Conservation (phyloP, 1,140 invertebrate species). For the Cydia splendana region DNA sequence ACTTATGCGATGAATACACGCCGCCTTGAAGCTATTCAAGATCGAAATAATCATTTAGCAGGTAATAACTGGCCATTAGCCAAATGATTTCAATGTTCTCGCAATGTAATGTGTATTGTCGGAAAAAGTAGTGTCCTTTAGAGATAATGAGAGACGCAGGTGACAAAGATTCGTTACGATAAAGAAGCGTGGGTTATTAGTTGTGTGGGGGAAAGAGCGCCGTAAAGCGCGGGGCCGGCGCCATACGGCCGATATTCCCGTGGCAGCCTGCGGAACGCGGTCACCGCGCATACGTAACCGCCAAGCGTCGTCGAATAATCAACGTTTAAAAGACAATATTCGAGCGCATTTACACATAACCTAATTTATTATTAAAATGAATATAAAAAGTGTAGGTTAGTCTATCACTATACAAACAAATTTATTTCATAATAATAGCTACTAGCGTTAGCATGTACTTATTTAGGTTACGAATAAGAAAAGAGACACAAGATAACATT, state of each 20-base stretch:
- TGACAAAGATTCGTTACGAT: conserved; percentile 74
- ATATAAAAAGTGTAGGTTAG: neutral
- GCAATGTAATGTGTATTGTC: conserved; percentile 43
- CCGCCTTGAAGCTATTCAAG: conserved; percentile 42
- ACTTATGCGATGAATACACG: conserved; percentile 1
- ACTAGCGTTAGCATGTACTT: conserved; percentile 48
- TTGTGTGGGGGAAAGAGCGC: conserved; percentile 61
- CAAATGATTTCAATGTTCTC: conserved; percentile 49
- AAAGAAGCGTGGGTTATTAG: conserved; percentile 73
- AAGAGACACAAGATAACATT: conserved; percentile 46
- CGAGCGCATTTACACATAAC: conserved; percentile 25
- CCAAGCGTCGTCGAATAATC: conserved; percentile 48
- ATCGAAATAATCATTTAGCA: conserved; percentile 42
- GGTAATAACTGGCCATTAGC: conserved; percentile 55
- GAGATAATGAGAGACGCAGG: conserved; percentile 71
- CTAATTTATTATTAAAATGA: neutral
- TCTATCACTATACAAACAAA: neutral
- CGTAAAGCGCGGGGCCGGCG: conserved; percentile 54
- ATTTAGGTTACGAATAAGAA: conserved; percentile 57
- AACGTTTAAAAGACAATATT: conserved; percentile 42
- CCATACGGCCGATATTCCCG: conserved; percentile 64
- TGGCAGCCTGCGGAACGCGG: conserved; percentile 62
- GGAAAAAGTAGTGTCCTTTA: conserved; percentile 48
- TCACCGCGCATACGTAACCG: conserved; percentile 57
- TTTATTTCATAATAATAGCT: conserved; percentile 23